Percentiles rank a stretch among this genome's conserved stretches.
phyloP scores from a whole-genome alignment of 2,888 invertebrate species.

The Molanna angustata region DNA sequence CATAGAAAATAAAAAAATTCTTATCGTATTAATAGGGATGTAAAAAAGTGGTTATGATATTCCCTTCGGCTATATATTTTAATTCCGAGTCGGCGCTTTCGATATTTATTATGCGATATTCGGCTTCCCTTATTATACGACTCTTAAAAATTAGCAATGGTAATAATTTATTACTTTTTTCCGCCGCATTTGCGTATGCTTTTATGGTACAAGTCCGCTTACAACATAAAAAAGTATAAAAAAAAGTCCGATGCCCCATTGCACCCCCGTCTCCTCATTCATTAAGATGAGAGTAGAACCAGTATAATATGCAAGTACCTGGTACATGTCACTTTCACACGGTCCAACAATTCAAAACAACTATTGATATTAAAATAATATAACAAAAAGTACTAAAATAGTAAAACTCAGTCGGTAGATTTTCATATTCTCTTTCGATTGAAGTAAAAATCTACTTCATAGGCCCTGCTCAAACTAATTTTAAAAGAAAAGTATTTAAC shows the following conservation, averaged over 20 bases:
- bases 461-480: too few species aligned
- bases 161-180: conserved; percentile 27
- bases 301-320: too few species aligned
- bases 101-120: neutral
- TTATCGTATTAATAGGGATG: too few species aligned
- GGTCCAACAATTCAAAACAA: neutral
- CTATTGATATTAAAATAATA: too few species aligned
- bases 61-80: too few species aligned
- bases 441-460: too few species aligned
- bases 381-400: too few species aligned
- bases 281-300: conserved; percentile 10
- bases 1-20: too few species aligned
- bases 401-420: too few species aligned
- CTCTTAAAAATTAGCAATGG: conserved; percentile 27
- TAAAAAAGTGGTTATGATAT: too few species aligned
- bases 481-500: too few species aligned
- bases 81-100: neutral
- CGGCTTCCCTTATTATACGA: conserved; percentile 11
- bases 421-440: too few species aligned
- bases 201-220: conserved; percentile 1
- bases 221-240: conserved; percentile 22
- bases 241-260: conserved; percentile 28
- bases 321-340: neutral
- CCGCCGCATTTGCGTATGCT: conserved; percentile 20
- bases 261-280: conserved; percentile 20